A percentile compares a stretch with the other conserved stretches of the same genome.
These are phyloP conservation scores for Neosalanx taihuensis DNA, from an alignment of 2,797 vertebrate species.

Conservation along the genomic window DNA sequence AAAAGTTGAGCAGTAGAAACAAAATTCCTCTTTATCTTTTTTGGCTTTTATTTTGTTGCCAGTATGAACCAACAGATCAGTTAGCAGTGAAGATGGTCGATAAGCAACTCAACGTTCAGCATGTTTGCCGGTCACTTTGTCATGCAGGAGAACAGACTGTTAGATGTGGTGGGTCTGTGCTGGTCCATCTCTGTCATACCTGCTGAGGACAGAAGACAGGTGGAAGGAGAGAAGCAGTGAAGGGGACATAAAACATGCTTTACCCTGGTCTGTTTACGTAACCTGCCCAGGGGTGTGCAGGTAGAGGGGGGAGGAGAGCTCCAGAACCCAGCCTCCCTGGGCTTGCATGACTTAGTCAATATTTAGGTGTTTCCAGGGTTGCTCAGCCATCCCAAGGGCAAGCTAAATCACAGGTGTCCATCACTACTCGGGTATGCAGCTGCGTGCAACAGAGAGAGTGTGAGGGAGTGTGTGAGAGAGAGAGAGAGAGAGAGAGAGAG, in stretches of 20 bases:
- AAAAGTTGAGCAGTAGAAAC: too few species aligned
- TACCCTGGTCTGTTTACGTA: conserved; percentile 34
- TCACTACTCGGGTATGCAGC: conserved; percentile 59
- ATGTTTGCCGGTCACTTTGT: background rate
- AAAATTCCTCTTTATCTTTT: too few species aligned
- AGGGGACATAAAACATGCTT: background rate
- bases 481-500: background rate
- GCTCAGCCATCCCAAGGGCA: conserved; percentile 25
- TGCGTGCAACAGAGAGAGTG: conserved; percentile 54
- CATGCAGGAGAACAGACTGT: background rate
- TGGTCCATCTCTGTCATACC: background rate
- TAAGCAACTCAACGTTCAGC: background rate
- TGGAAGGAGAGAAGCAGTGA: conserved; percentile 1
- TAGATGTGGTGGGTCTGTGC: background rate
- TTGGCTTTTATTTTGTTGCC: background rate
- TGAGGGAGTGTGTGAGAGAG: conserved; percentile 18
- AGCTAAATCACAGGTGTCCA: conserved; percentile 57
- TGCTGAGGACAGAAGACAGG: background rate
- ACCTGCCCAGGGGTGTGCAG: conserved; percentile 37
- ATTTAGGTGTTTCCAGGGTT: conserved; percentile 63
- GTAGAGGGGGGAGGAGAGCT: conserved; percentile 22
- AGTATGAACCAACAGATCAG: background rate
- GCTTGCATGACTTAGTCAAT: conserved; percentile 43
- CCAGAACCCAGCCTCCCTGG: conserved; percentile 8
- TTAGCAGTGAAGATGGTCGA: background rate